Evolutionary conservation across 1,140 invertebrate species (phyloP).

Genomic region (Trissolcus basalis): DNA sequence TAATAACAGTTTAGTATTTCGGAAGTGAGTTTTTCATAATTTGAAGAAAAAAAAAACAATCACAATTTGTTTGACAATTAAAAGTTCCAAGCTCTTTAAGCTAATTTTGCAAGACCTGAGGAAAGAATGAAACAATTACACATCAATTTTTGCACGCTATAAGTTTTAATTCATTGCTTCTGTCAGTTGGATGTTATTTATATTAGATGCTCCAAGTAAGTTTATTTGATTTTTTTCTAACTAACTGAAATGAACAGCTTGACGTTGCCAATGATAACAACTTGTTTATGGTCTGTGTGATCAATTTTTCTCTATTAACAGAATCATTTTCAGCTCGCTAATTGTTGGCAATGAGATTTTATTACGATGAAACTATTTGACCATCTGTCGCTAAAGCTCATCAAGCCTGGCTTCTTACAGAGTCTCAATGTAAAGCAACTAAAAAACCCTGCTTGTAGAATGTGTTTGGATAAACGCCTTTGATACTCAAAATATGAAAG

Average conservation of each 20-base stretch:
- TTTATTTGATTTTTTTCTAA: not conserved
- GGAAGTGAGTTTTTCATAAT: too few species aligned
- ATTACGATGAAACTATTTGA: conserved; percentile 18
- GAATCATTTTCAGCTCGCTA: conserved; percentile 18
- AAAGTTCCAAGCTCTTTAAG: too few species aligned
- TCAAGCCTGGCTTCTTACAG: conserved; percentile 9
- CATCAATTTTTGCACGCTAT: too few species aligned
- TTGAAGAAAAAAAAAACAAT: too few species aligned
- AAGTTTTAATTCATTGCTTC: too few species aligned
- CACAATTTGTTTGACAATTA: too few species aligned
- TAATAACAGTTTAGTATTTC: too few species aligned
- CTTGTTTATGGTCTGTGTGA: conserved; percentile 5
- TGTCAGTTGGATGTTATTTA: too few species aligned
- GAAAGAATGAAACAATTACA: too few species aligned
- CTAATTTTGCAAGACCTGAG: too few species aligned
- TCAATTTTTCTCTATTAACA: conserved; percentile 14
- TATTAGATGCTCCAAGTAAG: too few species aligned
- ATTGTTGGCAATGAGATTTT: conserved; percentile 24
- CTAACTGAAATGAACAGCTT: conserved; percentile 1
- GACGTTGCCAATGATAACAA: conserved; percentile 8
- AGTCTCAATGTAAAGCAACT: conserved; percentile 19
- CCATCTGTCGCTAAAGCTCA: conserved; percentile 21
- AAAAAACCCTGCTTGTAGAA: conserved; percentile 3
- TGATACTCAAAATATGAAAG: conserved; percentile 16
- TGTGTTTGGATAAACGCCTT: conserved; percentile 15